phyloP scores from a whole-genome alignment of 2,797 vertebrate species.

The Rallus crepitans region DNA sequence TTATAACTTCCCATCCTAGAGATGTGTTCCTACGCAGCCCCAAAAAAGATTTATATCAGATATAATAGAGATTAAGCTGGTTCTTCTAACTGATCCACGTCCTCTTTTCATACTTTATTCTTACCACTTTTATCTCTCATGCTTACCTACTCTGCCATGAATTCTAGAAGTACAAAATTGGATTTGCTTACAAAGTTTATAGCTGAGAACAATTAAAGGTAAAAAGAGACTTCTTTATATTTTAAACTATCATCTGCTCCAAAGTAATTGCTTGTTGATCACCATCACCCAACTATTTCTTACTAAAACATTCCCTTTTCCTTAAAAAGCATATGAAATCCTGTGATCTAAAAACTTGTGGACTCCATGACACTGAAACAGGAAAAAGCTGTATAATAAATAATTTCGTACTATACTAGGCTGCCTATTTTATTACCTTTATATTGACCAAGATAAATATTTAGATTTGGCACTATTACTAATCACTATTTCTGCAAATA shows the following conservation, averaged over 20 bases:
- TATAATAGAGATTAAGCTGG: constrained; percentile 13
- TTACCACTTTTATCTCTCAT: neutral
- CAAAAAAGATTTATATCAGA: constrained; percentile 20
- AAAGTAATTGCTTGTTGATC: neutral
- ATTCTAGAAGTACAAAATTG: neutral
- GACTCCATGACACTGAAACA: neutral
- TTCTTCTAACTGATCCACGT: neutral
- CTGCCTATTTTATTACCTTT: constrained; percentile 51
- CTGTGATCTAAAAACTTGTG: neutral
- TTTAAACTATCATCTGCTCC: neutral
- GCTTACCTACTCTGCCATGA: neutral
- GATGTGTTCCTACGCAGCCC: constrained; percentile 46
- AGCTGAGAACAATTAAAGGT: neutral
- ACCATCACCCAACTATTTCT: neutral
- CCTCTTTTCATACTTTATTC: neutral
- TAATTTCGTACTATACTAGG: neutral
- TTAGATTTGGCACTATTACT: constrained; percentile 49
- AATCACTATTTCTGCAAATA: constrained; percentile 15
- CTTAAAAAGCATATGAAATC: neutral
- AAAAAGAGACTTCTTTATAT: neutral
- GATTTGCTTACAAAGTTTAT: neutral
- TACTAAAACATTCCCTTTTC: neutral
- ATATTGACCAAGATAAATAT: constrained; percentile 7
- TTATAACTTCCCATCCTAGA: constrained; percentile 39
- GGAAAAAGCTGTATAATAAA: neutral